A percentile compares a stretch with the other conserved stretches of the same genome.
Evolutionary conservation across 1,140 invertebrate genomes (phyloP).

Genomic region (Agrypnia vestita): DNA sequence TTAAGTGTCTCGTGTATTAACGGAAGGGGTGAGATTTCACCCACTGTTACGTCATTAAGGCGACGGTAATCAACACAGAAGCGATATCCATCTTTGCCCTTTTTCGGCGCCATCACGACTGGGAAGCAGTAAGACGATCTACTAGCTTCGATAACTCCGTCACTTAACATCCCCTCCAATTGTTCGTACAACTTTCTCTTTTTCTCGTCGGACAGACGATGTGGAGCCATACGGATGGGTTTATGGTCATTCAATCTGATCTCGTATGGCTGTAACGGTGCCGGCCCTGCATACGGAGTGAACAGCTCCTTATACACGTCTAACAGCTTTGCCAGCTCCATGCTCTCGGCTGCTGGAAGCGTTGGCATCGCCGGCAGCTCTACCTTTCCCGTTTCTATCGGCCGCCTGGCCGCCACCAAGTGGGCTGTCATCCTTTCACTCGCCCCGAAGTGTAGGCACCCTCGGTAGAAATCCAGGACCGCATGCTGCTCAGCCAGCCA

Average conservation of each 20-base stretch:
- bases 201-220: not conserved
- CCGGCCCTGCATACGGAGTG: not conserved
- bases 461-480: not conserved
- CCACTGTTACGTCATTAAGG: not conserved
- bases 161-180: slow-evolving; percentile 17
- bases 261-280: not conserved
- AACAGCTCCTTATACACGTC: not conserved
- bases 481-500: not conserved
- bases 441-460: not conserved
- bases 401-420: not conserved
- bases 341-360: not conserved
- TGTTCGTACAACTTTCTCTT: slow-evolving; percentile 10
- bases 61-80: slow-evolving; percentile 21
- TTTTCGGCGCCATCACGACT: slow-evolving; percentile 17
- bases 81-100: not conserved
- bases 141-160: slow-evolving; percentile 24
- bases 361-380: not conserved
- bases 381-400: not conserved
- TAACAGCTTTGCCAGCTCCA: not conserved
- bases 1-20: slow-evolving; percentile 17
- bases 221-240: not conserved
- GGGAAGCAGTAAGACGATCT: slow-evolving; percentile 19
- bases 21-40: not conserved
- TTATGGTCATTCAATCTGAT: not conserved
- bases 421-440: not conserved